Conservation (phyloP, 2,113 vertebrate genomes). For the Ciconia maguari region DNA sequence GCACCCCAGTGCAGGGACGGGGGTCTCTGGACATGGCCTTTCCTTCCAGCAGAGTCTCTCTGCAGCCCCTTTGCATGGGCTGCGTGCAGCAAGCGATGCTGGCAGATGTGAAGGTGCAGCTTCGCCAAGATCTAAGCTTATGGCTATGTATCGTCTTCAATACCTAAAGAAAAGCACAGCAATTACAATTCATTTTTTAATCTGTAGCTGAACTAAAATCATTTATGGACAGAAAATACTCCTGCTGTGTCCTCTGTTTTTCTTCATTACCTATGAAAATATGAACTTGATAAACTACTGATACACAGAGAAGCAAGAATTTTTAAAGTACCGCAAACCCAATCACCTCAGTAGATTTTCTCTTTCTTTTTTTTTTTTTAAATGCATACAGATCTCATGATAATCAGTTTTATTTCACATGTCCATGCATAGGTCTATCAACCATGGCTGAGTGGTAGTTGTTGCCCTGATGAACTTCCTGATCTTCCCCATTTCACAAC, state of each 20-base stretch:
- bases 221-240: neutral
- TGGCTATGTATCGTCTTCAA: neutral
- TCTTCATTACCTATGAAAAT: neutral
- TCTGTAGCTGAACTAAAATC: neutral
- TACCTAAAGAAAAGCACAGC: neutral
- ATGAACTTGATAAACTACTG: neutral
- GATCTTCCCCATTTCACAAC: neutral
- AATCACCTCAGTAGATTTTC: neutral
- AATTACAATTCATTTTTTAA: neutral
- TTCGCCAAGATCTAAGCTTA: neutral
- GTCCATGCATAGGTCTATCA: rapidly evolving
- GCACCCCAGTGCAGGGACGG: no score
- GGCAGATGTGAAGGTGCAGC: neutral
- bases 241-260: neutral
- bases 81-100: rapidly evolving
- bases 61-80: neutral
- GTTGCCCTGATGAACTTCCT: neutral
- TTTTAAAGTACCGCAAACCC: neutral
- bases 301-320: neutral
- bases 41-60: neutral
- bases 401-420: neutral
- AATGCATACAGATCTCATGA: neutral
- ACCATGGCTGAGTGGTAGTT: neutral
- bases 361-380: no score
- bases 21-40: neutral